These are phyloP conservation scores for Lates japonicus DNA, from an alignment of 2,797 vertebrate species.

Conservation along the genomic window DNA sequence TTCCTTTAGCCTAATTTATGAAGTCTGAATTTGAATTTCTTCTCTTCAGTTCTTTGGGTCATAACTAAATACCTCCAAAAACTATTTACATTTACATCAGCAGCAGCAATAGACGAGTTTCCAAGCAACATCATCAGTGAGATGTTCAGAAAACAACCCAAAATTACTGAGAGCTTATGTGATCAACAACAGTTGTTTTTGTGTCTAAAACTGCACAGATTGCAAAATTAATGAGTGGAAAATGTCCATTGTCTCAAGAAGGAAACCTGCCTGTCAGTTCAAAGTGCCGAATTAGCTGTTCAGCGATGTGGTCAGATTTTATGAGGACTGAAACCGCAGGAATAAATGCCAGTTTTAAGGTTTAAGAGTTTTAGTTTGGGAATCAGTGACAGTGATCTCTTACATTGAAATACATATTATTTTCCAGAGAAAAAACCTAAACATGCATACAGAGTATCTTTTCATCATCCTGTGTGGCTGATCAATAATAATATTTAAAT, in stretches of 20 bases:
- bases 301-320: too few species aligned
- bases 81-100: neutral
- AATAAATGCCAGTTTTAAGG: too few species aligned
- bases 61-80: neutral
- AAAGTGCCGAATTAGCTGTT: too few species aligned
- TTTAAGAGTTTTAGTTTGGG: neutral
- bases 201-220: neutral
- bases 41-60: neutral
- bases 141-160: neutral
- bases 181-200: neutral
- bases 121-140: too few species aligned
- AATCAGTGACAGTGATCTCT: neutral
- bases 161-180: neutral
- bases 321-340: too few species aligned
- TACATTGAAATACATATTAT: neutral
- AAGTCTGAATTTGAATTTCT: neutral
- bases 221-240: neutral
- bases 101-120: neutral
- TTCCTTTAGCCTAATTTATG: neutral
- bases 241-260: neutral
- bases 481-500: neutral
- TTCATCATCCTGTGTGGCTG: neutral
- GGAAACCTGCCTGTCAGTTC: too few species aligned
- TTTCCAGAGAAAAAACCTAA: neutral
- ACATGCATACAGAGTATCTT: neutral